Conservation (phyloP, 2,797 vertebrate genomes). For the Cirrhinus molitorella region DNA sequence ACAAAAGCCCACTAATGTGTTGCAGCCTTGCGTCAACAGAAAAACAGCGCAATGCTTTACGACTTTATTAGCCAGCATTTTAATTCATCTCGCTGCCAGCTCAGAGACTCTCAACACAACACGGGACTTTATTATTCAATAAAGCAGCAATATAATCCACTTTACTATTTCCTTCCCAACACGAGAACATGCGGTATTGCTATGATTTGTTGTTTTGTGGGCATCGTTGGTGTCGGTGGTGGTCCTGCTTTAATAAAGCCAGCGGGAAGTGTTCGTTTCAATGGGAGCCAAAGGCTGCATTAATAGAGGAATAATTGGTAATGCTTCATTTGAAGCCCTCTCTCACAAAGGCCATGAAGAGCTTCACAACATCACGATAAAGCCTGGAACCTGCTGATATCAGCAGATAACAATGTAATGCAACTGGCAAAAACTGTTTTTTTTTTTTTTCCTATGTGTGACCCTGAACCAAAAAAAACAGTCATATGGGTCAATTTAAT, state of each 20-base stretch:
- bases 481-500: too few species aligned
- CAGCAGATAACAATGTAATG: too few species aligned
- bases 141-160: conserved; percentile 67
- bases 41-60: conserved; percentile 57
- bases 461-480: too few species aligned
- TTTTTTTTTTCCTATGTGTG: too few species aligned
- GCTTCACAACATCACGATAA: conserved; percentile 41
- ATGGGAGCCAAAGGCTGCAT: conserved; percentile 42
- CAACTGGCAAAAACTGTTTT: too few species aligned
- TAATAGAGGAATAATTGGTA: conserved; percentile 53
- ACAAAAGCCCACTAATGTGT: conserved; percentile 62
- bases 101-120: conserved; percentile 55
- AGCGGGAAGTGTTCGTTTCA: conserved; percentile 16
- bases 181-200: conserved; percentile 57
- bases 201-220: conserved; percentile 39
- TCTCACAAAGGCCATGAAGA: conserved; percentile 43
- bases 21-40: conserved; percentile 64
- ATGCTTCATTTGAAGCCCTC: conserved; percentile 58
- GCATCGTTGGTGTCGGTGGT: conserved; percentile 14
- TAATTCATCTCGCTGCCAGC: conserved; percentile 60
- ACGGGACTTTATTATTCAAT: conserved; percentile 64
- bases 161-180: conserved; percentile 70
- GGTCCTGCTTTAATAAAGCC: conserved; percentile 42
- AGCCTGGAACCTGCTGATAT: conserved; percentile 40
- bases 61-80: conserved; percentile 55